phyloP scores from a whole-genome alignment of 2,888 invertebrate species.

The Chymomyza amoena region DNA sequence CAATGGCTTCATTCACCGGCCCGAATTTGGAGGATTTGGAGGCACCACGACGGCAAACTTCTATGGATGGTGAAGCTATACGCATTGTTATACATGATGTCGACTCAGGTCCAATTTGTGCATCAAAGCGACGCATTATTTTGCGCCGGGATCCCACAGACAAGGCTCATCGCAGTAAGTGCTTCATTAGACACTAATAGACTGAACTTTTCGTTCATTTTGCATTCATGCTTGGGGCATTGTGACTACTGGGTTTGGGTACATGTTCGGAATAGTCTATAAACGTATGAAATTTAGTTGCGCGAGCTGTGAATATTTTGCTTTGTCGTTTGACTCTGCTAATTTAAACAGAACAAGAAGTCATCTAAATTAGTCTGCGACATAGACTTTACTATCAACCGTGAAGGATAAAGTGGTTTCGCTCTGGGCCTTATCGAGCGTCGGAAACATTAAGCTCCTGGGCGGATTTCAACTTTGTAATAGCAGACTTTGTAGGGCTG shows the following conservation, averaged over 20 bases:
- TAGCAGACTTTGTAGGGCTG: not conserved
- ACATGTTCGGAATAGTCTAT: not conserved
- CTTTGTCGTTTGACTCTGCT: too few species aligned
- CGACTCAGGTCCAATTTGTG: conserved; percentile 84
- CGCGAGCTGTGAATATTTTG: too few species aligned
- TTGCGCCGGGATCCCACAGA: conserved; percentile 89
- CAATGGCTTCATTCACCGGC: conserved; percentile 77
- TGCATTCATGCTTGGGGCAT: not conserved
- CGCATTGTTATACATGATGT: conserved; percentile 96
- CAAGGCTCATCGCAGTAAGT: conserved; percentile 92
- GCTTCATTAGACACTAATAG: conserved; percentile 26
- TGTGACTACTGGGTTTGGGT: not conserved
- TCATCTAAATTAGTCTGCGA: too few species aligned
- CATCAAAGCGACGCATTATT: conserved; percentile 86
- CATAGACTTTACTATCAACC: not conserved
- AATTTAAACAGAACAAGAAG: too few species aligned
- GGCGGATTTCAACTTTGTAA: conserved; percentile 58
- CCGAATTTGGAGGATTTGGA: conserved; percentile 83
- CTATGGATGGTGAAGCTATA: conserved; percentile 94
- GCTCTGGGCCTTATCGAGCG: conserved; percentile 11
- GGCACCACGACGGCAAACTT: conserved; percentile 87
- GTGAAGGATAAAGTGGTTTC: conserved; percentile 49
- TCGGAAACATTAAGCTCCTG: conserved; percentile 65
- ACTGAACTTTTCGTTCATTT: conserved; percentile 25
- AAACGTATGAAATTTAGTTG: not conserved